Percentiles rank a stretch among this genome's conserved stretches.
Evolutionary conservation across 2,113 vertebrate genomes (phyloP).

Genomic region (Ochotona princeps): DNA sequence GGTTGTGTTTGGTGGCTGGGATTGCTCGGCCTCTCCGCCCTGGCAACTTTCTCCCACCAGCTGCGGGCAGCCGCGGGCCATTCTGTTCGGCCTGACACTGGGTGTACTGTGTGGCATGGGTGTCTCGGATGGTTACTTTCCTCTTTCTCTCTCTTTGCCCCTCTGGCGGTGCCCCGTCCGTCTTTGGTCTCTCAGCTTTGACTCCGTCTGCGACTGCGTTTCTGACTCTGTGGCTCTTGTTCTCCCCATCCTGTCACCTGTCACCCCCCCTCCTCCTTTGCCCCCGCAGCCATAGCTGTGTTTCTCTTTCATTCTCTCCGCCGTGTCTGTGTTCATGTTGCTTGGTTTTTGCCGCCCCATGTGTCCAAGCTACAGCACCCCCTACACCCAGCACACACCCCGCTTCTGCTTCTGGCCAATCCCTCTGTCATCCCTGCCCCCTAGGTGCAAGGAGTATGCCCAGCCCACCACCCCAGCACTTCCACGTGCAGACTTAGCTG

Average conservation of each 20-base stretch:
- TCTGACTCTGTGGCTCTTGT: not conserved
- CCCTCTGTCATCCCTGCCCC: not conserved
- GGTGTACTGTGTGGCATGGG: not conserved
- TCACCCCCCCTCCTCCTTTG: not conserved
- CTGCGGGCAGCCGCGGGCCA: not conserved
- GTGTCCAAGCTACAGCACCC: not conserved
- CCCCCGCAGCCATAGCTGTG: not conserved
- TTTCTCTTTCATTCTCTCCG: not conserved
- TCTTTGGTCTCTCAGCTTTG: not conserved
- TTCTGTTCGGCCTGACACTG: not conserved
- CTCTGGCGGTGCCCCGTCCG: not conserved
- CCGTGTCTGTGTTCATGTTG: not conserved
- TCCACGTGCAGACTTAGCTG: not conserved
- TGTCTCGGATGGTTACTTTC: conserved; percentile 34
- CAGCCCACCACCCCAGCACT: not conserved
- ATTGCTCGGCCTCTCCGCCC: not conserved
- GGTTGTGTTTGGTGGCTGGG: not conserved
- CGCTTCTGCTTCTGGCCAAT: not conserved
- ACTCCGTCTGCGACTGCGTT: not conserved
- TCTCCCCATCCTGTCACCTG: not conserved
- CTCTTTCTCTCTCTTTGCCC: not conserved
- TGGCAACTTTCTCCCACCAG: conserved; percentile 65
- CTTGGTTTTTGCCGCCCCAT: not conserved
- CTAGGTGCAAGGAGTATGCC: not conserved
- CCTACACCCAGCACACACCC: not conserved